These are phyloP conservation scores for Strigamia maritima DNA, from an alignment of 2,888 invertebrate species.

Conservation along the genomic window DNA sequence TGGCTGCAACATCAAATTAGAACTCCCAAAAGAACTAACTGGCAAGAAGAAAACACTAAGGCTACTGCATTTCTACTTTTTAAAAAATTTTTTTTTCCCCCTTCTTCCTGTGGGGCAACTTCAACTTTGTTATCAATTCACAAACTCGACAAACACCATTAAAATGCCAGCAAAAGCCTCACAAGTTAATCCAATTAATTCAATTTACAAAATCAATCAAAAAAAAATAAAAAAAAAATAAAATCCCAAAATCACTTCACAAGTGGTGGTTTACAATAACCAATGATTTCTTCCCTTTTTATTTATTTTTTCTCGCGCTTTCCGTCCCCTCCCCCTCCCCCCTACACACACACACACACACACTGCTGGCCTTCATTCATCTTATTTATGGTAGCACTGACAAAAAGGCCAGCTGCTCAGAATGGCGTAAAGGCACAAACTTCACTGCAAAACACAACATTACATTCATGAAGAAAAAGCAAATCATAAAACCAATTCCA, in stretches of 20 bases:
- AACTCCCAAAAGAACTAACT: conserved; percentile 15
- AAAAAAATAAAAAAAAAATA: background rate
- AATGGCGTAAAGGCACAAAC: conserved; percentile 14
- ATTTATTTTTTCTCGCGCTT: background rate
- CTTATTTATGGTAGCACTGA: conserved; percentile 34
- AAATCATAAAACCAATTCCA: conserved; percentile 10
- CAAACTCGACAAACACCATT: background rate
- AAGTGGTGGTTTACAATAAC: conserved; percentile 5
- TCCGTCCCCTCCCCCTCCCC: background rate
- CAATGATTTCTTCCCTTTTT: background rate
- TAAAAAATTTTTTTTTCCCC: background rate
- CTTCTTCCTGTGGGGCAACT: background rate
- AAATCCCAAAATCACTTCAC: background rate
- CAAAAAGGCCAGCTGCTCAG: conserved; percentile 34
- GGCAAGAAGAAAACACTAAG: conserved; percentile 6
- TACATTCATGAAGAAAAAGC: conserved; percentile 15
- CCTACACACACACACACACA: too few relatives aligned
- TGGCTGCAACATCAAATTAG: conserved; percentile 15
- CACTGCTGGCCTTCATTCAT: conserved; percentile 7
- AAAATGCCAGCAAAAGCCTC: background rate
- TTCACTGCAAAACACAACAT: conserved; percentile 15
- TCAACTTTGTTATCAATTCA: background rate
- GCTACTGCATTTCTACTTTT: conserved; percentile 15
- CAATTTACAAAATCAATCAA: background rate
- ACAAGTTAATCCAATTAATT: too few relatives aligned